These are phyloP conservation scores for Lycorma delicatula DNA, from an alignment of 1,140 invertebrate species.

Conservation along the genomic window DNA sequence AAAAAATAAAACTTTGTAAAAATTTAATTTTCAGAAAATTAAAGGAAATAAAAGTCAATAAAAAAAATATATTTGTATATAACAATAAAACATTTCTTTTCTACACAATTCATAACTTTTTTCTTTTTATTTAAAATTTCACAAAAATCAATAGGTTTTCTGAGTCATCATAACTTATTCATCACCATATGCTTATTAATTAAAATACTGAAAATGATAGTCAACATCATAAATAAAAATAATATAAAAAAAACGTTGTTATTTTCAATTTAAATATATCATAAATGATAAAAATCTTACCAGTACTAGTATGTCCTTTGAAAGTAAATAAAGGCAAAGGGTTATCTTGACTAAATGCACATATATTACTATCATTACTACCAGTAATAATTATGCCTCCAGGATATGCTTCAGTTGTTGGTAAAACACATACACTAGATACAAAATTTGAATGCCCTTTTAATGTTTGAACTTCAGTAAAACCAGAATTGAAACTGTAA, in stretches of 20 bases:
- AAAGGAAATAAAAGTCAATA: too few species aligned
- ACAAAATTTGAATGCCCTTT: conserved; percentile 82
- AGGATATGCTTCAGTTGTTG: conserved; percentile 55
- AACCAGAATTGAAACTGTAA: conserved; percentile 45
- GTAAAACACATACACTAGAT: conserved; percentile 63
- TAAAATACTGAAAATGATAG: neutral
- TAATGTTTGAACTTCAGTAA: conserved; percentile 54
- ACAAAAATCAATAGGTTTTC: too few species aligned
- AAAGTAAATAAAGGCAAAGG: conserved; percentile 50
- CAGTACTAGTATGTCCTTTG: conserved; percentile 70
- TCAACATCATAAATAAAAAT: neutral
- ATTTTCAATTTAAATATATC: neutral
- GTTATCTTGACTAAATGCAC: conserved; percentile 58
- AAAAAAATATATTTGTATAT: too few species aligned
- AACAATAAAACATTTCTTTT: too few species aligned
- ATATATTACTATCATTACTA: conserved; percentile 78
- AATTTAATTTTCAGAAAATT: too few species aligned
- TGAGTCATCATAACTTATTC: too few species aligned
- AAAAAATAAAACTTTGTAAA: too few species aligned
- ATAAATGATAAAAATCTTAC: conserved; percentile 40
- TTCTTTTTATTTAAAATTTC: too few species aligned
- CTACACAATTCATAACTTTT: too few species aligned
- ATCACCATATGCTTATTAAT: neutral
- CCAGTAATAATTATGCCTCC: conserved; percentile 78
- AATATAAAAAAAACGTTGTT: conserved; percentile 2